phyloP scores from a whole-genome alignment of 2,888 invertebrate genomes.

The Philopedon plagiatum region DNA sequence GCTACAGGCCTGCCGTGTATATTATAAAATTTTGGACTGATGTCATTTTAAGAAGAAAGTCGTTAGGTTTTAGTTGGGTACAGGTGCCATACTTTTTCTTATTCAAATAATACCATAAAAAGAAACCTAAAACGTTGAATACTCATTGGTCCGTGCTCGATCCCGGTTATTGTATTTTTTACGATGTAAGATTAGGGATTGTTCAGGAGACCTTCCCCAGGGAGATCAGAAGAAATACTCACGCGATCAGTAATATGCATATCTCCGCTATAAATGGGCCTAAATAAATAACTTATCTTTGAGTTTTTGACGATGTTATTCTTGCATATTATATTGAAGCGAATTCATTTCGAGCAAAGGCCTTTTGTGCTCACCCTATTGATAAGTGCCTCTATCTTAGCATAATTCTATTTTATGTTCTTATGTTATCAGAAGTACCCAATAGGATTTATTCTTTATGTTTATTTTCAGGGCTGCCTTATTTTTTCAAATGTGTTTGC shows the following conservation, averaged over 20 bases:
- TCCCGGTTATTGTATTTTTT: conserved; percentile 64
- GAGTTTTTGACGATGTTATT: conserved; percentile 50
- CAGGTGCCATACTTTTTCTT: neutral
- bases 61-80: too few relatives aligned
- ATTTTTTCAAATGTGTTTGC: neutral
- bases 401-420: conserved; percentile 2
- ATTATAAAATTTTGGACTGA: too few relatives aligned
- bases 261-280: conserved; percentile 63
- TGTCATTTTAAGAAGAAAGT: too few relatives aligned
- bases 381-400: conserved; percentile 23
- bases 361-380: conserved; percentile 49
- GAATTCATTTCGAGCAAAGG: conserved; percentile 53
- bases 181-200: conserved; percentile 65
- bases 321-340: conserved; percentile 42
- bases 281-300: conserved; percentile 65
- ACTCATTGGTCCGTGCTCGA: neutral
- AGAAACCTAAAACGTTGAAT: neutral
- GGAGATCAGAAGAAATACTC: conserved; percentile 61
- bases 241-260: conserved; percentile 66
- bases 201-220: conserved; percentile 55
- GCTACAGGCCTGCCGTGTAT: too few relatives aligned
- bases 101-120: neutral
- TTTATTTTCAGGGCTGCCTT: neutral
- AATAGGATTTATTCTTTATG: neutral
- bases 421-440: neutral